These are phyloP conservation scores for Acanthosepion pharaonis DNA, from an alignment of 2,888 invertebrate species.

Conservation along the genomic window DNA sequence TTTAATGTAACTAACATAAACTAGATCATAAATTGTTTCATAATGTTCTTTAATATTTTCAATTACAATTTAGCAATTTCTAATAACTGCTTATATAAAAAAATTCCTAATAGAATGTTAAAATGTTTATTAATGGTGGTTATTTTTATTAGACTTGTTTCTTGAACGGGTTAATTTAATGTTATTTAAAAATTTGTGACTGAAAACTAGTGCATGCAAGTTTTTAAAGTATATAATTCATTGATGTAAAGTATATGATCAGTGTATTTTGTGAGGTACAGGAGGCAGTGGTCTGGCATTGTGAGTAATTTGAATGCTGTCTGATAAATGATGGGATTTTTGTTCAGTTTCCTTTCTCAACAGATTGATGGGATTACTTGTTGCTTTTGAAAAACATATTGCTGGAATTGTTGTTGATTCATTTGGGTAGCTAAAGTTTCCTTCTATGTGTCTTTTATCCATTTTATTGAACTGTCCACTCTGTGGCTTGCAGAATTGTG, in stretches of 20 bases:
- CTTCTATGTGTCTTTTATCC: not conserved
- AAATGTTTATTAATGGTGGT: not conserved
- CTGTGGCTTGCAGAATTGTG: not conserved
- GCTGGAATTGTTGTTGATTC: not conserved
- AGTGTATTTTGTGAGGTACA: conserved; percentile 20
- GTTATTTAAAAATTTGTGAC: not conserved
- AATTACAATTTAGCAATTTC: not conserved
- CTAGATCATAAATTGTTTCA: not conserved
- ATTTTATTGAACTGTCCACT: not conserved
- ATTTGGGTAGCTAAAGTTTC: not conserved
- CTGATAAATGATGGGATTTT: not conserved
- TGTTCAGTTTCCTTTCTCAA: not conserved
- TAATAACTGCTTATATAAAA: not conserved
- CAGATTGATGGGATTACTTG: not conserved
- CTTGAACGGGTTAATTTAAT: not conserved
- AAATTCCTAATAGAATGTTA: not conserved
- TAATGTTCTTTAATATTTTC: not conserved
- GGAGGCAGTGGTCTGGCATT: conserved; percentile 33
- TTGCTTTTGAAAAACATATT: not conserved
- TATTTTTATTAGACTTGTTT: not conserved
- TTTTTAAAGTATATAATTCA: not conserved
- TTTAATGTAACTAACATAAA: too few species aligned
- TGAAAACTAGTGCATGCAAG: not conserved
- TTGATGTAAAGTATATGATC: not conserved
- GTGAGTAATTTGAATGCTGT: not conserved